Evolutionary conservation across 2,797 vertebrate species (phyloP), one percentile per base, ranked within the genome.

Genomic region (Borostomias antarcticus): DNA sequence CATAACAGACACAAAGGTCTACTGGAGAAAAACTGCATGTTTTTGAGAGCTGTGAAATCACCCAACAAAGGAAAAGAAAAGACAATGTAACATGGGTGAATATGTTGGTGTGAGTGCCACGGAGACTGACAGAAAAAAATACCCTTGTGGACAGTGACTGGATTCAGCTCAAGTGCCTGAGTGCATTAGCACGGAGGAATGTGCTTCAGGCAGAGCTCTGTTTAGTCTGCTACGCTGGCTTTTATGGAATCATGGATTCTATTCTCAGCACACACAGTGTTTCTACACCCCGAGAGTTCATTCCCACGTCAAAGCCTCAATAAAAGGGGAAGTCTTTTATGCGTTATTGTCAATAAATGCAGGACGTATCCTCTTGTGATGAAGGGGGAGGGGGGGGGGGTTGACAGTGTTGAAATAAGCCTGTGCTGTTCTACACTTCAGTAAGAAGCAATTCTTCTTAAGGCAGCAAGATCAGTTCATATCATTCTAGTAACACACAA

Each of bases 221-320:
- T 79, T 82, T 74, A 70, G 74, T 75, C 72, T 79, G 74, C 78
- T 77, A 74, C 72, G 78, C 75, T 77, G 73, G 76, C 81, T 77
- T 79, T 77, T 69, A 76, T 69, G 65, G 69, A 61, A 57, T 66
- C 68, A 72, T 68, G 69, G 69, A 74, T 70, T 45, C 62, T 53
- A 76, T 72, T 76, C 78, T 84, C 72, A 70, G 73, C 73, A 79
- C 70, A 74, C 72, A 66, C 69, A 73, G 78, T 69, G 76, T 78
- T 82, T 74, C 75, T 72, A 70, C 19, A 75, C 73, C 74, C 65
- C 64, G 63, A 67, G 68, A 72, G 64, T 51, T 76, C 69, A 68
- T 62, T 75, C 72, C 63, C 63, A 67, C 33, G 54, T 66, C 64
- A 50, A 66, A 21, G 28, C 32, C 43, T 62, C 60, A 47, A 50